Base-by-base conservation (phyloP, 2,888 invertebrate species). In the Drosophila algonquin region DNA sequence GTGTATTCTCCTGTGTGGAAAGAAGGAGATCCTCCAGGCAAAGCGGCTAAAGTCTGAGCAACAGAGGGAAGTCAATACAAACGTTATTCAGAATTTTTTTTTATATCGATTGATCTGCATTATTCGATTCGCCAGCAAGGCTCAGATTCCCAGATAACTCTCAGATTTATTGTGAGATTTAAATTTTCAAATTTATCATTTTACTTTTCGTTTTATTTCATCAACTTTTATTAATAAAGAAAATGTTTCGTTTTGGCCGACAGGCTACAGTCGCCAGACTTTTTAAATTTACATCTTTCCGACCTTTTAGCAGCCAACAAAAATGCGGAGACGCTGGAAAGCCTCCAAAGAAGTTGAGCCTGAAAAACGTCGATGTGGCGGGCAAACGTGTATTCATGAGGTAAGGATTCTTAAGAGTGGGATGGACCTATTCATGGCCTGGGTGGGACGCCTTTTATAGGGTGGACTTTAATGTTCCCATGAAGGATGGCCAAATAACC, bases 391-490 rank as follows among this genome's bases (percentile, higher is more conserved):
- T 99, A 14, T 93, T 99, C n/a, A 98, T 99, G 94, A 95, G 99
- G 98, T 98, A 93, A 92, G 81, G 75, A 60, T 55, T 44, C 51
- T 14, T 10, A 0, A 0, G 3, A 47, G 3, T 12, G 24, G 4
- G 48, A 18, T 7, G n/a, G 5, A 14, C n/a, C 16, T 45, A 32
- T 44, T 21, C 58, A 46, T 56, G 12, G 3, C 27, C 0, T 6
- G 6, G 12, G 12, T 3, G 21, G 21, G 21, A 3, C 1, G 12
- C 5, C 12, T 14, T 12, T 35, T 14, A 40, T 44, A 98, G 98
- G 90, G 99, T 99, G 47, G 99, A 99, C 92, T 99, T 99, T 93
- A 99, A 99, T 93, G 99, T 99, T 4, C 99, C 99, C 0, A 92
- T 97, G 75, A 99, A 99, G 93, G 98, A 98, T 80, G 98, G 98